These are phyloP conservation scores for Chironomus riparius DNA, from an alignment of 2,888 invertebrate species.

Conservation along the genomic window DNA sequence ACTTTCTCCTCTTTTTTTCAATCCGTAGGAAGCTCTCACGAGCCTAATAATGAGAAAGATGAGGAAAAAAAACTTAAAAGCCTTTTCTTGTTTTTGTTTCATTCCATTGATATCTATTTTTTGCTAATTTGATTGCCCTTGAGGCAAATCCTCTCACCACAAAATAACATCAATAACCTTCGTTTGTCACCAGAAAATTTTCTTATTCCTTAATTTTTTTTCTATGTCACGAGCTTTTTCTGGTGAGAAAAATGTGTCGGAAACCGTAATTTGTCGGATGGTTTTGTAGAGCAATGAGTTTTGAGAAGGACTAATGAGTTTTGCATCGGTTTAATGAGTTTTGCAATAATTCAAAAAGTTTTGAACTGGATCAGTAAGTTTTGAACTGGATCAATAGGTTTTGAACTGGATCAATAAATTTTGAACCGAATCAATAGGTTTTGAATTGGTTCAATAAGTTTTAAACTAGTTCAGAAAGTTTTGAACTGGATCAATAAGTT, in stretches of 20 bases:
- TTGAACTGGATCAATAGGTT: too few relatives aligned
- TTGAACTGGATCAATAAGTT: too few relatives aligned
- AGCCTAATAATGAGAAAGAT: background rate
- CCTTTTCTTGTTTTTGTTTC: slow-evolving; percentile 4
- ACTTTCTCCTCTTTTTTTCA: too few relatives aligned
- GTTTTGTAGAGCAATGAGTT: too few relatives aligned
- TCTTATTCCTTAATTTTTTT: background rate
- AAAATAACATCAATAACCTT: background rate
- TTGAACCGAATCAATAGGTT: too few relatives aligned
- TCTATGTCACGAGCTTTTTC: background rate
- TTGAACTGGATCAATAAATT: too few relatives aligned
- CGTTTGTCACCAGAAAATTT: background rate
- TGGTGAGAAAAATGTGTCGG: background rate
- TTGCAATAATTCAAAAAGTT: too few relatives aligned
- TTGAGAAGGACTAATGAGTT: too few relatives aligned
- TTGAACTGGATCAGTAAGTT: too few relatives aligned
- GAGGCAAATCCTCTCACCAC: background rate
- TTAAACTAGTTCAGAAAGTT: too few relatives aligned
- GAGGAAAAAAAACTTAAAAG: slow-evolving; percentile 2
- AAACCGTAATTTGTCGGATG: background rate
- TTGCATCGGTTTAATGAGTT: too few relatives aligned
- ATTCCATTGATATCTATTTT: background rate
- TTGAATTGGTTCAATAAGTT: too few relatives aligned
- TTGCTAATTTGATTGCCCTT: background rate
- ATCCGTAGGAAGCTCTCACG: background rate